A percentile compares a stretch with the other conserved stretches of the same genome.
Conservation (phyloP, 2,113 vertebrate species). For the Otis tarda region DNA sequence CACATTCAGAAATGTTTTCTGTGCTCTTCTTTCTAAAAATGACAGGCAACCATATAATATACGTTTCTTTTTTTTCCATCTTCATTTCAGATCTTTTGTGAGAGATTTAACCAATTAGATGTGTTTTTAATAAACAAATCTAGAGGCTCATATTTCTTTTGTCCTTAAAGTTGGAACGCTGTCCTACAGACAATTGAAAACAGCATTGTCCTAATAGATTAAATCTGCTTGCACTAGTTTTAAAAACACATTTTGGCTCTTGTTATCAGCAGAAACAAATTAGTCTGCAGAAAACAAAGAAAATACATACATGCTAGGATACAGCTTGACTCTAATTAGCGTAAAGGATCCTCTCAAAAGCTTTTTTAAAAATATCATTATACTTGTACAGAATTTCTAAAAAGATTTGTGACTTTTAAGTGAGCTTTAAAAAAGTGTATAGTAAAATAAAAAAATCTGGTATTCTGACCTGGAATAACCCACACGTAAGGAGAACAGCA, state of each 20-base stretch:
- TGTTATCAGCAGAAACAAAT: constrained; percentile 45
- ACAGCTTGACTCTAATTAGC: background rate
- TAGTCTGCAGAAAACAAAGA: background rate
- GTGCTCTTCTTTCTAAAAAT: background rate
- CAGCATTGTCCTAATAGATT: constrained; percentile 23
- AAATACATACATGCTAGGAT: background rate
- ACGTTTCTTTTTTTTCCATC: background rate
- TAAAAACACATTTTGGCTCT: constrained; percentile 47
- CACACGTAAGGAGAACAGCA: background rate
- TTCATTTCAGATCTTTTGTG: constrained; percentile 18
- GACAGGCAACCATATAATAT: background rate
- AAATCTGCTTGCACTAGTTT: constrained; percentile 56
- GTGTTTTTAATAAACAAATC: constrained; percentile 51
- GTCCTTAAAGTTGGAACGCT: constrained; percentile 52
- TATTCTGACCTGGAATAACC: background rate
- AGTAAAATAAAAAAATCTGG: background rate
- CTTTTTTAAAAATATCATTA: background rate
- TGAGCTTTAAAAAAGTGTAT: background rate
- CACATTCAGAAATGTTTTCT: background rate
- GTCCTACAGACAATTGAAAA: constrained; percentile 54
- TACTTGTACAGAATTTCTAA: background rate
- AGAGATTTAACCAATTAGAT: constrained; percentile 33
- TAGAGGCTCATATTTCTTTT: constrained; percentile 29
- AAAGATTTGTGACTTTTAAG: background rate
- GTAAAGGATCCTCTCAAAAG: background rate